Evolutionary conservation across 1,140 invertebrate genomes (phyloP).

Genomic region (Rhizoglyphus robini): DNA sequence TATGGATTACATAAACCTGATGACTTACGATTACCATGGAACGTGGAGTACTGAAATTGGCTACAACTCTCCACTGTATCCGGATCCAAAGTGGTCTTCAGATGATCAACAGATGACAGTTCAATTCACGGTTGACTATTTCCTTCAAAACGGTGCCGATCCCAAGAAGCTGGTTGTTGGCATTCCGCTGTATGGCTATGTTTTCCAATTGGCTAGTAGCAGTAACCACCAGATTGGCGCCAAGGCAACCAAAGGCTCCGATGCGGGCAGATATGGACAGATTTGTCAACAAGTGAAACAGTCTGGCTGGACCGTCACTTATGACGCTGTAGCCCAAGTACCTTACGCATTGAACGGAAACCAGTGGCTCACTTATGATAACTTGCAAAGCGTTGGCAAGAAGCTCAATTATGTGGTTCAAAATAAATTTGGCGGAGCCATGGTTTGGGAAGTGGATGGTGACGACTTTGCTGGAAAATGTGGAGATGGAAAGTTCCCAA

Average conservation of each 20-base stretch:
- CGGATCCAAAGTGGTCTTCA: constrained; percentile 38
- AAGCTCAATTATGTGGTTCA: constrained; percentile 24
- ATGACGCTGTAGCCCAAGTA: not conserved
- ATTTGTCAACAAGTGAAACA: not conserved
- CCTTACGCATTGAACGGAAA: not conserved
- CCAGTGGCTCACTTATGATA: not conserved
- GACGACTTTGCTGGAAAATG: constrained; percentile 25
- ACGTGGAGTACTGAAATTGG: constrained; percentile 54
- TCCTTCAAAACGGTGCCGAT: constrained; percentile 66
- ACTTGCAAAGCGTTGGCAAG: not conserved
- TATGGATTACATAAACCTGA: constrained; percentile 67
- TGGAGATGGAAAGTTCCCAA: constrained; percentile 17
- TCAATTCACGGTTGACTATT: constrained; percentile 57
- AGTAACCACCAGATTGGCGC: constrained; percentile 46
- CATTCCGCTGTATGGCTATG: constrained; percentile 50
- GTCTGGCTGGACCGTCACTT: not conserved
- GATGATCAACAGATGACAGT: constrained; percentile 37
- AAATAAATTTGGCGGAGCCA: constrained; percentile 25
- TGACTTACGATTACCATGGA: constrained; percentile 63
- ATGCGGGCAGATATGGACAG: not conserved
- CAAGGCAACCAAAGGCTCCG: not conserved
- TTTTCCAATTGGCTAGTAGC: constrained; percentile 40
- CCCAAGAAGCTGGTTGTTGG: constrained; percentile 65
- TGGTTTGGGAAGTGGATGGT: constrained; percentile 28
- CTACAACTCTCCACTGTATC: constrained; percentile 37